Conservation (phyloP, 2,888 invertebrate genomes). For the Folsomia candida region DNA sequence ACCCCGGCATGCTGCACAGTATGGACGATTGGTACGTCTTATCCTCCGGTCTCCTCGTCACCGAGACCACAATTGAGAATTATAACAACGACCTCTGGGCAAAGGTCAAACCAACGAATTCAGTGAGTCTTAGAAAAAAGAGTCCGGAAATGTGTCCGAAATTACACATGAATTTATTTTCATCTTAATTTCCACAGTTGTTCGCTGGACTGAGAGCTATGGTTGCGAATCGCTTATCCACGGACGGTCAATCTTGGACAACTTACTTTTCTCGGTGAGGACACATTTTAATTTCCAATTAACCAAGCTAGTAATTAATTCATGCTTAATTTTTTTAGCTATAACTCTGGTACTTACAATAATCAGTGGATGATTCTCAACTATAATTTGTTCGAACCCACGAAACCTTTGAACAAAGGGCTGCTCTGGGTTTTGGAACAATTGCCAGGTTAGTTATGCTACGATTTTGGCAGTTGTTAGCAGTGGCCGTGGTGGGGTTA, state of each 20-base stretch:
- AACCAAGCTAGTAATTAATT: too few species aligned
- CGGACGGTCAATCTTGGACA: slow-evolving; percentile 71
- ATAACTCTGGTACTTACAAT: slow-evolving; percentile 77
- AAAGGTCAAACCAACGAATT: slow-evolving; percentile 64
- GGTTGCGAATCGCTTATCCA: slow-evolving; percentile 78
- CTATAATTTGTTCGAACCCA: slow-evolving; percentile 63
- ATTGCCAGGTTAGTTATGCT: slow-evolving; percentile 59
- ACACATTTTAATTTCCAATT: too few species aligned
- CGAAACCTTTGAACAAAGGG: slow-evolving; percentile 53
- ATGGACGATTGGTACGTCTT: slow-evolving; percentile 79
- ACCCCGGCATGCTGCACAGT: slow-evolving; percentile 77
- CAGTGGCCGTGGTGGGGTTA: background rate
- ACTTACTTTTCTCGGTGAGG: slow-evolving; percentile 61
- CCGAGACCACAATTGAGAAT: slow-evolving; percentile 76
- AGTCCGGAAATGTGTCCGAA: too few species aligned
- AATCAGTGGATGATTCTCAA: slow-evolving; percentile 85
- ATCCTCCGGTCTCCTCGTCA: slow-evolving; percentile 64
- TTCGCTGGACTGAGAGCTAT: slow-evolving; percentile 74
- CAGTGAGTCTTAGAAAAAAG: slow-evolving; percentile 55
- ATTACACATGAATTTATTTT: too few species aligned
- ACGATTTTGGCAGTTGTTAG: slow-evolving; percentile 42
- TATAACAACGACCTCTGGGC: slow-evolving; percentile 70
- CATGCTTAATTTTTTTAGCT: slow-evolving; percentile 52
- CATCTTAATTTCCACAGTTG: slow-evolving; percentile 57
- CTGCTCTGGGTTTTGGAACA: slow-evolving; percentile 77